A percentile compares a stretch with the other conserved stretches of the same genome.
Evolutionary conservation across 2,888 invertebrate species (phyloP).

Genomic region (Amphipyra tragopoginis): DNA sequence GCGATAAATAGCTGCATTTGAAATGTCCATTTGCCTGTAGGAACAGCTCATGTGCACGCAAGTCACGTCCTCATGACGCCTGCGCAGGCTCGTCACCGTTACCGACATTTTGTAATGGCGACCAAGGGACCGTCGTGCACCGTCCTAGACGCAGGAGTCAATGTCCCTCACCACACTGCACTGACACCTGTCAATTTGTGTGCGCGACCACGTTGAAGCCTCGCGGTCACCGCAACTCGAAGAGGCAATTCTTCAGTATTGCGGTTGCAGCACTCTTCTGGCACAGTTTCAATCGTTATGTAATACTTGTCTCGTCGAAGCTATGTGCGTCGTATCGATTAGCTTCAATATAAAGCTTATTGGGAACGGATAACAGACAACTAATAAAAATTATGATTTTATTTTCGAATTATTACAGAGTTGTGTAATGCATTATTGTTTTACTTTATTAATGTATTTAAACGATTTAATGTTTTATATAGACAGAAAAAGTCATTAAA

Average conservation of each 20-base stretch:
- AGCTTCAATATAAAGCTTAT: slow-evolving; percentile 6
- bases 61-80: slow-evolving; percentile 72
- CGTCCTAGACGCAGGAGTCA: slow-evolving; percentile 80
- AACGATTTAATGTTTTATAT: slow-evolving; percentile 31
- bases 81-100: slow-evolving; percentile 74
- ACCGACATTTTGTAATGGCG: slow-evolving; percentile 82
- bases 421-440: slow-evolving; percentile 28
- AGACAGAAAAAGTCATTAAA: slow-evolving; percentile 29
- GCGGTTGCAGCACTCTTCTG: slow-evolving; percentile 33
- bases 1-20: slow-evolving; percentile 59
- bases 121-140: slow-evolving; percentile 64
- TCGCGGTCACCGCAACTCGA: slow-evolving; percentile 23
- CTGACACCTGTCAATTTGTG: slow-evolving; percentile 39
- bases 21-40: slow-evolving; percentile 41
- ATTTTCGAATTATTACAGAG: slow-evolving; percentile 57
- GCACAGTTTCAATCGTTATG: slow-evolving; percentile 36
- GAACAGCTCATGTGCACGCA: slow-evolving; percentile 55
- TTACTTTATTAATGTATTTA: slow-evolving; percentile 18
- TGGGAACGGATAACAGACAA: slow-evolving; percentile 21
- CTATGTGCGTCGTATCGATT: slow-evolving; percentile 21
- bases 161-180: slow-evolving; percentile 64
- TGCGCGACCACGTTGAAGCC: slow-evolving; percentile 33
- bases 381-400: slow-evolving; percentile 61
- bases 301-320: slow-evolving; percentile 12
- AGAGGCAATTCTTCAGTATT: slow-evolving; percentile 36